Conservation (phyloP, 2,113 vertebrate species). For the Bos indicus region DNA sequence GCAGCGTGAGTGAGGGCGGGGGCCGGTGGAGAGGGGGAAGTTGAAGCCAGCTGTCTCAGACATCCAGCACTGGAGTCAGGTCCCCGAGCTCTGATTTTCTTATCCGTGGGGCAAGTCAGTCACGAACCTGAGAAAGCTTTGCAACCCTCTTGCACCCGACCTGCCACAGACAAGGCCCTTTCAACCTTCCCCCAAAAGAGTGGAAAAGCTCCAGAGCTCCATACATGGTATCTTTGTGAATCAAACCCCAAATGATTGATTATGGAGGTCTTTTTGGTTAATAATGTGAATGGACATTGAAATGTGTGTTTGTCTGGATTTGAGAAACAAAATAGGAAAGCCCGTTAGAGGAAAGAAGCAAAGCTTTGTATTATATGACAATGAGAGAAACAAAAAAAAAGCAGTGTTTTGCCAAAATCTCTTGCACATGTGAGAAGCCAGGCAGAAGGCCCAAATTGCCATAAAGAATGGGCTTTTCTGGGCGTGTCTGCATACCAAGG, state of each 20-base stretch:
- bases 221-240: background rate
- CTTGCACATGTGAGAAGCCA: rapidly evolving
- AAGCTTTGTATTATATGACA: background rate
- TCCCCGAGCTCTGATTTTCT: rapidly evolving
- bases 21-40: rapidly evolving
- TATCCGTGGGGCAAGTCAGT: rapidly evolving
- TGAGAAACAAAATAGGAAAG: background rate
- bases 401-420: background rate
- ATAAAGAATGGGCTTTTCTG: background rate
- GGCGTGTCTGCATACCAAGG: background rate
- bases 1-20: no score
- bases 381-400: background rate
- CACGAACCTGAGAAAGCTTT: background rate
- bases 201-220: rapidly evolving
- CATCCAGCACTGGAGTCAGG: rapidly evolving
- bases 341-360: background rate
- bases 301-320: background rate
- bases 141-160: background rate
- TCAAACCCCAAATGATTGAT: background rate
- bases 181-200: background rate
- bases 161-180: background rate
- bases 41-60: rapidly evolving
- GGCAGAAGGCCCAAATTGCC: background rate
- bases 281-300: background rate
- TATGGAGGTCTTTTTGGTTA: background rate